Evolutionary conservation across 2,888 invertebrate genomes (phyloP), one percentile per base, ranked within the genome.

Genomic region (Pteria penguin): DNA sequence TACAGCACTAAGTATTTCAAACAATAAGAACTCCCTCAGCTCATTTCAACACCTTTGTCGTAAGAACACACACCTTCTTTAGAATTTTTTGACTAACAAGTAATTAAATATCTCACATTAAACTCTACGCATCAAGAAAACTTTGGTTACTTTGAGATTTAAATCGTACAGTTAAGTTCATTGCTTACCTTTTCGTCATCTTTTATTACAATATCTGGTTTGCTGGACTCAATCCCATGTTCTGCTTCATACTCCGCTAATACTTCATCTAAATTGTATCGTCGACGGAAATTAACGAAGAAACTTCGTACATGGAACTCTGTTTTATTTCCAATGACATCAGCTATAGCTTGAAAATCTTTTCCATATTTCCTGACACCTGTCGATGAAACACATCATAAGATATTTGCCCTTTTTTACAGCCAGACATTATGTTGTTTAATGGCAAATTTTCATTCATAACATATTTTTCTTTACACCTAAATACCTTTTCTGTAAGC

Each of bases 261-360:
- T 18, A 92, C 91, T 76, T 91, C 91, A 84, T 98, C 98, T 83
- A 98, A 93, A 93, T 97, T 96, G 93, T 96, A 97, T 74, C 96
- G 95, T 84, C 97, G 95, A 63, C 97, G 95, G 93, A 98, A 96
- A 90, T 96, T 97, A 8, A 96, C 94, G 93, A 97, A 98, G 93
- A 98, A 98, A 65, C 96, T 95, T 82, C 97, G 95, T 61, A 98
- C 94, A 91, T 98, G 98, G 66, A 96, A 95, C 92, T 98, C 98
- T 0, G 96, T 97, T 93, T 98, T 98, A 68, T 97, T 98, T 79
- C 97, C 97, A 82, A 98, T 94, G 14, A 97, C 96, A 91, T 98
- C 98, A 22, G 98, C 97, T 84, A 98, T 98, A 33, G 97, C 97
- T 93, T 96, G 95, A 92, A 96, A 97, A 92, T 97, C 96, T 93